Evolutionary conservation across 2,113 vertebrate genomes (phyloP), one percentile per base, ranked within the genome.

Genomic region (Xyrauchen texanus): DNA sequence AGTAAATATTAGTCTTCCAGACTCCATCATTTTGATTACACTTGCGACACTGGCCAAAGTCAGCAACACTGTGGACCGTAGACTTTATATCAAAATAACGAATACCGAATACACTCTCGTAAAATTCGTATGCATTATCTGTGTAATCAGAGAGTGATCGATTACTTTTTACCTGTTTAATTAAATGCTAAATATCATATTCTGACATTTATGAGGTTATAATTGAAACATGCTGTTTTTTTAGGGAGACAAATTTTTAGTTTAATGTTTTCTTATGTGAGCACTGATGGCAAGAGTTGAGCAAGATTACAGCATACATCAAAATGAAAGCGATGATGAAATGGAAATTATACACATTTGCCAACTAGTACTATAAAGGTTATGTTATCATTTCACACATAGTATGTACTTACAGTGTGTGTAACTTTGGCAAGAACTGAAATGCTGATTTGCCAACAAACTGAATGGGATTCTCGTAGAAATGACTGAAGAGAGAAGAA

Each of bases 381-480:
- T 58, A 8, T 74, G 51, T 47, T 58, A 74, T 11, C 12, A 73
- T 57, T 68, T 76, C 44, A 72, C 52, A 80, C 55, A 8, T 62
- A 34, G 49, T 53, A 8, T 75, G 85, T 88, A 96, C 97, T 95
- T 89, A 98, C 97, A 98, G 94, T 0, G 97, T 98, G 90, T 97
- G 97, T 68, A 98, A 90, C 87, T 97, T 96, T 5, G 96, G 95
- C 90, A 98, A 87, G 89, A 95, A 93, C 92, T 96, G 96, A 94
- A 98, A 98, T 7, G 96, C 95, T 0, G 97, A 97, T 78, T 92
- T 94, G 81, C 97, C 97, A 86, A 98, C 97, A 87, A 92, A 96
- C 93, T 97, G 96, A 93, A 98, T 98, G n/a, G 96, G 97, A 79
- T 98, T 98, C 87, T 96, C 96, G 42, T 97, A 98, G 81, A 98